Evolutionary conservation across 2,888 invertebrate genomes (phyloP).

Genomic region (Limnephilus auricula): DNA sequence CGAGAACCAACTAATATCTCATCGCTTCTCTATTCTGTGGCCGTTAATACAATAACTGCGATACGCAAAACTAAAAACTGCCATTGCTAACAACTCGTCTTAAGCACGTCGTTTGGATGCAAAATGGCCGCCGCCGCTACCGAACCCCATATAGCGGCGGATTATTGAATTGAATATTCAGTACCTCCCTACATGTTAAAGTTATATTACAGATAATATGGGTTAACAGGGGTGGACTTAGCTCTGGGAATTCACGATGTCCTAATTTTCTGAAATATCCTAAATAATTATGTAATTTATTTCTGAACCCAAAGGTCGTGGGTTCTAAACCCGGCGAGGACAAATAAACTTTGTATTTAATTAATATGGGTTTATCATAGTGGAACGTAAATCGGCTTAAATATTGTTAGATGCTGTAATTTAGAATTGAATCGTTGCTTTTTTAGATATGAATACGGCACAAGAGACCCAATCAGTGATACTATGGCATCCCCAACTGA

Average conservation of each 20-base stretch:
- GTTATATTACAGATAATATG: constrained; percentile 13
- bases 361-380: no score
- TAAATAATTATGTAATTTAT: no score
- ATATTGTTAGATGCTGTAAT: no score
- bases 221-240: not conserved
- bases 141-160: not conserved
- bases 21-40: not conserved
- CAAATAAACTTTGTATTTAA: no score
- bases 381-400: no score
- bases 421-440: no score
- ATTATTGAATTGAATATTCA: constrained; percentile 50
- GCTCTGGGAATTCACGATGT: not conserved
- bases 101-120: constrained; percentile 48
- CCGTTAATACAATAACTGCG: not conserved
- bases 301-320: no score
- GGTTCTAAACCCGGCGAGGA: no score
- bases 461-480: no score
- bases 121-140: constrained; percentile 15
- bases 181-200: not conserved
- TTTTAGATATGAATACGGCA: no score
- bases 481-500: no score
- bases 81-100: constrained; percentile 35
- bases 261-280: no score
- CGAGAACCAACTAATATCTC: not conserved
- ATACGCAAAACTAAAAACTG: constrained; percentile 30